Conservation (phyloP, 2,888 invertebrate species). For the Liodrosophila aerea region DNA sequence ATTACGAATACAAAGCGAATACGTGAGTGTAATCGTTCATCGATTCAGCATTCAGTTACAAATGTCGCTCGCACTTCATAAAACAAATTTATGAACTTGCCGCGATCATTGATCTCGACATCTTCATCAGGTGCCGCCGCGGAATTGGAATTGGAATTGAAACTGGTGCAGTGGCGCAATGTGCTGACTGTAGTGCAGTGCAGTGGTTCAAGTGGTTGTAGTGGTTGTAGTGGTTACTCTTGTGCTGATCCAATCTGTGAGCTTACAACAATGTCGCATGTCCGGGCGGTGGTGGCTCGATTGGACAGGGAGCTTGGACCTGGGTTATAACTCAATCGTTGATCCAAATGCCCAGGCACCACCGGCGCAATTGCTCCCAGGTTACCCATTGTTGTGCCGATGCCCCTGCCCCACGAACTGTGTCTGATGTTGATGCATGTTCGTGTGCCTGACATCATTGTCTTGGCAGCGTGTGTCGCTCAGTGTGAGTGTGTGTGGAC, state of each 20-base stretch:
- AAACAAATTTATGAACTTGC: conserved; percentile 78
- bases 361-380: conserved; percentile 68
- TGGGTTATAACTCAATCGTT: conserved; percentile 74
- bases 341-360: conserved; percentile 75
- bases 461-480: conserved; percentile 75
- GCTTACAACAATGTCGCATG: conserved; percentile 52
- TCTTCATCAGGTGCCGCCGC: conserved; percentile 73
- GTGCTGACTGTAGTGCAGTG: conserved; percentile 27
- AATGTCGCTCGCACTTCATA: conserved; percentile 79
- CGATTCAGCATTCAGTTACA: conserved; percentile 68
- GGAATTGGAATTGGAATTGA: conserved; percentile 22
- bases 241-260: conserved; percentile 28
- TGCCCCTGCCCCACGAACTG: not conserved
- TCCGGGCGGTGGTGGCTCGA: conserved; percentile 40
- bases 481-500: conserved; percentile 54
- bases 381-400: conserved; percentile 76
- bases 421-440: conserved; percentile 48
- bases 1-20: conserved; percentile 45
- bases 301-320: conserved; percentile 24
- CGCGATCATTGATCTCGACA: conserved; percentile 78
- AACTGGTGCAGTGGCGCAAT: conserved; percentile 6
- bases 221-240: not conserved
- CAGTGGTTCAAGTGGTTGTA: conserved; percentile 25
- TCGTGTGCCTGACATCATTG: conserved; percentile 73
- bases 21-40: conserved; percentile 64